Evolutionary conservation across 1,140 invertebrate genomes (phyloP).

Genomic region (Macrostomum lignano): DNA sequence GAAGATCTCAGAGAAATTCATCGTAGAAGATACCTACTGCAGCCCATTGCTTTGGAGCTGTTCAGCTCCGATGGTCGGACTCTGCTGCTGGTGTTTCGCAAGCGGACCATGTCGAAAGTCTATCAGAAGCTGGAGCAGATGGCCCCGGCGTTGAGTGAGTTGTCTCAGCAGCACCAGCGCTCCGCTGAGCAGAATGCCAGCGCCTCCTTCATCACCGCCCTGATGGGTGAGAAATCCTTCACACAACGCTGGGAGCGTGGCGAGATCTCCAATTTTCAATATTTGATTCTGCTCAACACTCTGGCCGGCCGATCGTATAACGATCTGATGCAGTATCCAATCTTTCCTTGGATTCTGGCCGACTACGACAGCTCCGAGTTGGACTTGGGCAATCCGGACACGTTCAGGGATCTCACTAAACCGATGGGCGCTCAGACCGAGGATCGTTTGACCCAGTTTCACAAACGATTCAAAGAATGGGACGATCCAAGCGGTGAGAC

Average conservation of each 20-base stretch:
- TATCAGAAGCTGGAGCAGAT: constrained; percentile 4
- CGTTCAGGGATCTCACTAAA: constrained; percentile 77
- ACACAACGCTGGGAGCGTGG: constrained; percentile 65
- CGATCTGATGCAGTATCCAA: constrained; percentile 63
- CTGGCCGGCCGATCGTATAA: constrained; percentile 51
- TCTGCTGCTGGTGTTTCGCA: constrained; percentile 72
- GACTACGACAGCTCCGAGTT: constrained; percentile 35
- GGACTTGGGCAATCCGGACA: constrained; percentile 51
- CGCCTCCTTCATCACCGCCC: constrained; percentile 46
- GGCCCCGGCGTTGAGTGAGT: too few species aligned
- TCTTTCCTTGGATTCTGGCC: constrained; percentile 61
- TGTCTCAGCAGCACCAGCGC: too few species aligned
- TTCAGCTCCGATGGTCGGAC: constrained; percentile 89
- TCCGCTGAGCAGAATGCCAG: too few species aligned
- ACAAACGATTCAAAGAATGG: constrained; percentile 75
- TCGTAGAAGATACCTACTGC: constrained; percentile 34
- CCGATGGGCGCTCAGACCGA: constrained; percentile 93
- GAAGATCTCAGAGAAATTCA: constrained; percentile 63
- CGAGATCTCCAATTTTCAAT: constrained; percentile 7
- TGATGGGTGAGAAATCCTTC: constrained; percentile 89
- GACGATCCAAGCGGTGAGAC: constrained; percentile 36
- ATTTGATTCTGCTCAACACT: constrained; percentile 33
- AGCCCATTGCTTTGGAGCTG: constrained; percentile 82
- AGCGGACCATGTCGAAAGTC: constrained; percentile 8
- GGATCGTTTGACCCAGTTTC: constrained; percentile 70